A percentile compares a stretch with the other conserved stretches of the same genome.
Evolutionary conservation across 2,888 invertebrate genomes (phyloP).

Genomic region (Nemapogon koenigi): DNA sequence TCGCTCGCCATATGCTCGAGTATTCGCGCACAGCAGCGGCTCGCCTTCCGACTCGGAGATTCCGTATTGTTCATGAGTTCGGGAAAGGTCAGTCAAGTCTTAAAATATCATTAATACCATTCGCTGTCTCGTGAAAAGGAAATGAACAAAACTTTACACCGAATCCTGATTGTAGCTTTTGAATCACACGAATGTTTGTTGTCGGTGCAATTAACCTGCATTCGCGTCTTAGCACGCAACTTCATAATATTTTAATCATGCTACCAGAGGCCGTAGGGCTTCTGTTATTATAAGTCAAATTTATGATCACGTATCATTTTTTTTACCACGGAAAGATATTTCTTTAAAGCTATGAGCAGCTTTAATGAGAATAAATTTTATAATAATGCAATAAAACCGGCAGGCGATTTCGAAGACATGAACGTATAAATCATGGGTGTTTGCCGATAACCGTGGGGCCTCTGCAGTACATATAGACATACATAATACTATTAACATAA

Average conservation of each 20-base stretch:
- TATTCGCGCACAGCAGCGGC: constrained; percentile 12
- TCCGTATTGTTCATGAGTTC: constrained; percentile 3
- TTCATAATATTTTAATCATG: constrained; percentile 9
- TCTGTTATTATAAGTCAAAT: constrained; percentile 16
- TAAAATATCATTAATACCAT: no score
- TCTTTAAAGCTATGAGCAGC: constrained; percentile 10
- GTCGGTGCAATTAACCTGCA: no score
- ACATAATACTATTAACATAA: no score
- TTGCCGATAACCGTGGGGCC: constrained; percentile 10
- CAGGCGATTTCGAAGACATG: constrained; percentile 16
- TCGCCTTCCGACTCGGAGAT: constrained; percentile 40
- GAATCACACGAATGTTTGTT: no score
- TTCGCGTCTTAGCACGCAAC: constrained; percentile 4
- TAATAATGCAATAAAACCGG: constrained; percentile 19
- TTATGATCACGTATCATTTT: constrained; percentile 16
- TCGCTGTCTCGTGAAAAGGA: no score
- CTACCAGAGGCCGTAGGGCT: constrained; percentile 10
- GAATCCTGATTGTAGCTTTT: no score
- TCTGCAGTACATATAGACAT: neutral
- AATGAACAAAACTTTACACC: no score
- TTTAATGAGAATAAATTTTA: constrained; percentile 13
- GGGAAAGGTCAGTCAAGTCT: no score
- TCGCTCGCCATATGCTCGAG: neutral
- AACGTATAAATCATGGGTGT: constrained; percentile 20
- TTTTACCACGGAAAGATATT: constrained; percentile 10